phyloP scores from a whole-genome alignment of 2,888 invertebrate genomes.

The Parnassius orleans region DNA sequence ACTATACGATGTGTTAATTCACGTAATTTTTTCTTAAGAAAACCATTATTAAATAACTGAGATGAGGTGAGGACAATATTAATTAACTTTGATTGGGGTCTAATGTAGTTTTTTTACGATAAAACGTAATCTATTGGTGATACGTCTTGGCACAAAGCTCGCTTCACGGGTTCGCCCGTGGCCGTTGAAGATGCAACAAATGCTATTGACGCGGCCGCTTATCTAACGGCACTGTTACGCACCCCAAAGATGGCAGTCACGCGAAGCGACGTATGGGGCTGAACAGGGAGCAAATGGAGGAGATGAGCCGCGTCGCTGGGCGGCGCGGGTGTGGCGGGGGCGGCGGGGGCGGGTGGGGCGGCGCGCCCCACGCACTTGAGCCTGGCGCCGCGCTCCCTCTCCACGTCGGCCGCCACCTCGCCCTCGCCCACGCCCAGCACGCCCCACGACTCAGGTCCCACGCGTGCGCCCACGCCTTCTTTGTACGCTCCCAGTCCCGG shows the following conservation, averaged over 20 bases:
- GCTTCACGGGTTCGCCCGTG: conserved; percentile 24
- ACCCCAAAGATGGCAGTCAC: conserved; percentile 80
- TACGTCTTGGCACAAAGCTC: conserved; percentile 23
- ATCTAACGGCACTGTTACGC: conserved; percentile 70
- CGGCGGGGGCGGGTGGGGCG: conserved; percentile 45
- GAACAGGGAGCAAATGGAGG: conserved; percentile 80
- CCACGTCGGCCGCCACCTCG: conserved; percentile 75
- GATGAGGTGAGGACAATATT: no score
- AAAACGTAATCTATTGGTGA: conserved; percentile 34
- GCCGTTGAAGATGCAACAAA: conserved; percentile 32
- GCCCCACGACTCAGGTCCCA: conserved; percentile 77
- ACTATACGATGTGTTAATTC: no score
- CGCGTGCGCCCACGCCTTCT: conserved; percentile 44
- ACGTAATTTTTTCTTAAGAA: no score
- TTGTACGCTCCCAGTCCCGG: conserved; percentile 29
- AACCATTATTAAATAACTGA: no score
- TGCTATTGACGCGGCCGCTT: conserved; percentile 48
- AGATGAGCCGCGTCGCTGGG: conserved; percentile 75
- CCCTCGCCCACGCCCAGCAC: conserved; percentile 80
- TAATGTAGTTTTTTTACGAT: neutral
- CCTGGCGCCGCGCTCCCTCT: conserved; percentile 66
- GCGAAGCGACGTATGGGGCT: conserved; percentile 81
- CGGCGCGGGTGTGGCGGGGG: conserved; percentile 40
- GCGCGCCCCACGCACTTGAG: conserved; percentile 66
- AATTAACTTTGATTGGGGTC: no score